phyloP scores from a whole-genome alignment of 30 jellyfish, hydroid and myxozoan genomes.

The Catostylus mosaicus region DNA sequence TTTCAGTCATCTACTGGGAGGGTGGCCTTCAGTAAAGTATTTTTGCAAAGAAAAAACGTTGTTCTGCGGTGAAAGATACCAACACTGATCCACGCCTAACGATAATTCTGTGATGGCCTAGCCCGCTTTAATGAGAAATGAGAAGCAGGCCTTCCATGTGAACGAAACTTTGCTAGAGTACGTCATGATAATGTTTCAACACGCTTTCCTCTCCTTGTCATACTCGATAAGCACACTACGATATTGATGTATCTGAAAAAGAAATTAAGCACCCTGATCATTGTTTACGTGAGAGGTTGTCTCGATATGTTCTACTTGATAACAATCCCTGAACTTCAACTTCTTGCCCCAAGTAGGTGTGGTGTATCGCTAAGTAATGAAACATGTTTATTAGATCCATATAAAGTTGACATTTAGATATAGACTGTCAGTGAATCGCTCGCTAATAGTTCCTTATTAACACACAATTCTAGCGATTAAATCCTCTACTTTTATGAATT shows the following conservation, averaged over 20 bases:
- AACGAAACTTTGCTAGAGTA: too few relatives aligned
- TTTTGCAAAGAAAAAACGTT: too few relatives aligned
- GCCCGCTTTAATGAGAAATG: too few relatives aligned
- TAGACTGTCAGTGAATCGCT: not conserved
- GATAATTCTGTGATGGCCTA: too few relatives aligned
- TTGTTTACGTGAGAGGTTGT: not conserved
- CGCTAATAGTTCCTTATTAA: constrained; percentile 11
- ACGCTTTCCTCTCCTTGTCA: too few relatives aligned
- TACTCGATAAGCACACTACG: too few relatives aligned
- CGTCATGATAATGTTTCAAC: too few relatives aligned
- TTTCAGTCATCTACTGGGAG: too few relatives aligned
- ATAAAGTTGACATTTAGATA: not conserved
- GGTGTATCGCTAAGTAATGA: not conserved
- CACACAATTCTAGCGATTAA: not conserved
- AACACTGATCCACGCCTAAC: too few relatives aligned
- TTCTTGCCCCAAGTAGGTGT: not conserved
- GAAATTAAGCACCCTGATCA: not conserved
- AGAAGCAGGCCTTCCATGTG: too few relatives aligned
- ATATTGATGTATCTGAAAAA: not conserved
- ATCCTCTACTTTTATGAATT: not conserved
- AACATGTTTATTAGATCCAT: not conserved
- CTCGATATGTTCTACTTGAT: not conserved
- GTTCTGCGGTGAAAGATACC: too few relatives aligned
- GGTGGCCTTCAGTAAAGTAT: too few relatives aligned
- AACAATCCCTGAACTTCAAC: not conserved